Evolutionary conservation across 1,140 invertebrate species (phyloP).

Genomic region (Pseudomyrmex pallidus): DNA sequence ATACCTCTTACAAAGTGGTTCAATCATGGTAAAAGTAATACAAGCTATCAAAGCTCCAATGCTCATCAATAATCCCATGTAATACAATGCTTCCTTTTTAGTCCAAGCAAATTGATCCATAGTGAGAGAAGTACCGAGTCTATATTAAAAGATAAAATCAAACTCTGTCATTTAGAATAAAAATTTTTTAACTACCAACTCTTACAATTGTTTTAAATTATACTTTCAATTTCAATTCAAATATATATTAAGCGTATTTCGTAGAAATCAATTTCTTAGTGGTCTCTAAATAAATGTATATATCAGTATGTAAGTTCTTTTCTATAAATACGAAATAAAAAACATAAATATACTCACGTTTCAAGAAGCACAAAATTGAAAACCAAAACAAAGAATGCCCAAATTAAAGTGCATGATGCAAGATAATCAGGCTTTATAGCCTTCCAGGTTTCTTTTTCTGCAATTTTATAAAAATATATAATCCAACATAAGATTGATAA

Average conservation of each 20-base stretch:
- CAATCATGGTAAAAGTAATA: constrained; percentile 90
- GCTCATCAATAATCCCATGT: constrained; percentile 93
- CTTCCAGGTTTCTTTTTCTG: constrained; percentile 91
- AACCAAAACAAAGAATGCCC: constrained; percentile 93
- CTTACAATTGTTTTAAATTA: neutral
- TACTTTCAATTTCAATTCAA: constrained; percentile 11
- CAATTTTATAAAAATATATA: constrained; percentile 65
- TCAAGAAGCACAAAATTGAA: constrained; percentile 96
- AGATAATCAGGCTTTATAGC: constrained; percentile 90
- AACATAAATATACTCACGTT: constrained; percentile 87
- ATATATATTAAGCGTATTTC: too few species aligned
- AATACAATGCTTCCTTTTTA: constrained; percentile 90
- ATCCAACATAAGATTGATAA: neutral
- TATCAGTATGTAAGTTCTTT: neutral
- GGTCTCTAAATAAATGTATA: neutral
- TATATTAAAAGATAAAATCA: constrained; percentile 72
- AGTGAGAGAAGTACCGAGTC: constrained; percentile 92
- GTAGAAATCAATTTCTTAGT: neutral
- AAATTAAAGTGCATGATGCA: constrained; percentile 91
- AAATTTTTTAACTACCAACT: too few species aligned
- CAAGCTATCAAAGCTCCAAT: constrained; percentile 91
- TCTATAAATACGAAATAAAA: neutral
- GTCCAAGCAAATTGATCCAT: constrained; percentile 97
- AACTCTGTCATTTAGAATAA: too few species aligned
- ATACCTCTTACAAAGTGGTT: constrained; percentile 89